Percentiles rank a stretch among this genome's conserved stretches.
These are phyloP conservation scores for Heptascelio sp. DNA, from an alignment of 2,888 invertebrate genomes.

Conservation along the genomic window DNA sequence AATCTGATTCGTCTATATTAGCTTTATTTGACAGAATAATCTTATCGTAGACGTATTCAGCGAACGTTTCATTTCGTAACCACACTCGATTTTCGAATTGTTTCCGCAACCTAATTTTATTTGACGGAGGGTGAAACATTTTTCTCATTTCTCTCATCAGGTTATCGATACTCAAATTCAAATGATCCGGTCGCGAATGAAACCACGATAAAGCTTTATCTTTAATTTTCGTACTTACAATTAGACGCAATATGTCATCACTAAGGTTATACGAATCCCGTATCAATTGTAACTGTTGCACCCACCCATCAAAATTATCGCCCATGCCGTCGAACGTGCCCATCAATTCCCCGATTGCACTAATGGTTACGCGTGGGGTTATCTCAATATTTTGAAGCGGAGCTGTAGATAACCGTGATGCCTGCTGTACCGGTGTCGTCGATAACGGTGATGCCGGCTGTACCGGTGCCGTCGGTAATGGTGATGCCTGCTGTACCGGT, in stretches of 20 bases:
- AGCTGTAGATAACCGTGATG: background rate
- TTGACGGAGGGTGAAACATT: conserved; percentile 21
- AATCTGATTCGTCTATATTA: conserved; percentile 19
- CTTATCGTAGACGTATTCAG: conserved; percentile 41
- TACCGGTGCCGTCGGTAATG: background rate
- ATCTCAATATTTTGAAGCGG: background rate
- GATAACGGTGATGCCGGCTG: background rate
- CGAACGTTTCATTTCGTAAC: conserved; percentile 18
- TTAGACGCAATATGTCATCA: conserved; percentile 22
- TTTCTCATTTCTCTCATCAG: conserved; percentile 23
- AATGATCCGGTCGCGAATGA: conserved; percentile 30
- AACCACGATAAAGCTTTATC: conserved; percentile 21
- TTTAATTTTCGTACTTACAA: conserved; percentile 42
- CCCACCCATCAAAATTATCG: conserved; percentile 39
- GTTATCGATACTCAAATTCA: conserved; percentile 15
- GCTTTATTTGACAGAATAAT: conserved; percentile 42
- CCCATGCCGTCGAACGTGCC: conserved; percentile 34
- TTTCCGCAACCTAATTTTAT: conserved; percentile 36
- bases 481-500: background rate
- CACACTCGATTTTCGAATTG: conserved; percentile 42
- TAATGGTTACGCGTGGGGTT: conserved; percentile 4
- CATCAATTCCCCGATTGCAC: conserved; percentile 26
- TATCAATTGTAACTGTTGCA: conserved; percentile 33
- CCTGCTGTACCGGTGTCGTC: background rate
- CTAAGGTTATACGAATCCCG: conserved; percentile 22